These are phyloP conservation scores for Esox niger DNA, from an alignment of 2,113 vertebrate genomes.

Conservation along the genomic window DNA sequence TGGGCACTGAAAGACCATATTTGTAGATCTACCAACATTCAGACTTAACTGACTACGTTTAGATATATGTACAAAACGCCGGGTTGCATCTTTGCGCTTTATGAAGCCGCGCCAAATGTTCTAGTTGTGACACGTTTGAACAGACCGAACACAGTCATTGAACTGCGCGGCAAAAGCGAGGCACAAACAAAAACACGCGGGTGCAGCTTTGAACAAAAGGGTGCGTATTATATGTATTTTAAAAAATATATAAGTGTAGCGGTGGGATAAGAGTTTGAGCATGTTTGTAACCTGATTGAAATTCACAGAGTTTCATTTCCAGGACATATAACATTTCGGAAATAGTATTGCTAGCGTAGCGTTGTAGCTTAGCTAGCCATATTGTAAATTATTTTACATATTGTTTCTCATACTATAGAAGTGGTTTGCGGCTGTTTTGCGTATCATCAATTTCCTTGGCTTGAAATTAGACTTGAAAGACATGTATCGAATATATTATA, in stretches of 20 bases:
- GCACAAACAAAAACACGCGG: constrained; percentile 81
- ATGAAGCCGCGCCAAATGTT: neutral
- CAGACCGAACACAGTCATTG: constrained; percentile 32
- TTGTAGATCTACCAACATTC: neutral
- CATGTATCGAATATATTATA: neutral
- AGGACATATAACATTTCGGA: neutral
- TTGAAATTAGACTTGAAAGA: neutral
- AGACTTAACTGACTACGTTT: neutral
- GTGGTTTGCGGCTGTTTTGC: neutral
- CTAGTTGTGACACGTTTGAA: neutral
- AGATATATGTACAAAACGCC: no score
- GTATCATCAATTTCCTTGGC: neutral
- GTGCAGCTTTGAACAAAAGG: constrained; percentile 55
- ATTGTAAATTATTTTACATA: no score
- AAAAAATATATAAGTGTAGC: neutral
- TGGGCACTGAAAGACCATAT: neutral
- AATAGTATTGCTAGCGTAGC: neutral
- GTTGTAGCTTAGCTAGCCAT: neutral
- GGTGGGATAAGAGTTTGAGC: neutral
- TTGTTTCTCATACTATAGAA: no score
- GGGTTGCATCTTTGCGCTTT: neutral
- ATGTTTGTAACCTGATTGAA: neutral
- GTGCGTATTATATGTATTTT: constrained; percentile 41
- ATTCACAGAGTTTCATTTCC: neutral
- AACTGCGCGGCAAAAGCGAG: constrained; percentile 77